A percentile compares a stretch with the other conserved stretches of the same genome.
These are phyloP conservation scores for Chloropsis cyanopogon DNA, from an alignment of 2,113 vertebrate genomes.

Conservation along the genomic window DNA sequence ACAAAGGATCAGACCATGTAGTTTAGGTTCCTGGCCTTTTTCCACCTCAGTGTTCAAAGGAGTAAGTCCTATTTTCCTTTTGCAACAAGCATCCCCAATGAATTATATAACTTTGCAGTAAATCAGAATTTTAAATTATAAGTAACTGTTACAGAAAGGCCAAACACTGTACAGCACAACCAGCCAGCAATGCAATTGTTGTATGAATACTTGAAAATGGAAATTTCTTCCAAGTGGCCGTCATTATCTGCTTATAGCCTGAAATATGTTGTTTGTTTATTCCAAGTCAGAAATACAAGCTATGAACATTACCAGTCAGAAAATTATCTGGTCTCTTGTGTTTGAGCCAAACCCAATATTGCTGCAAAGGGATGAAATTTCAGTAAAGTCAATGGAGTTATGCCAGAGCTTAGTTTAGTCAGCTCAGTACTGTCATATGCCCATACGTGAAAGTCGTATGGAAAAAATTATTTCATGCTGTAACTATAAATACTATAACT, in stretches of 20 bases:
- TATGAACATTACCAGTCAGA: neutral
- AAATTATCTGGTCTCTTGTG: constrained; percentile 15
- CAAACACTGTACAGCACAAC: neutral
- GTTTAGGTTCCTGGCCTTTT: neutral
- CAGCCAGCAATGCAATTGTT: neutral
- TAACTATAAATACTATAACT: constrained; percentile 19
- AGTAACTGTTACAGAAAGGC: neutral
- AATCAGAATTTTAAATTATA: neutral
- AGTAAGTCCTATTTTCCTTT: neutral
- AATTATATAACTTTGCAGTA: neutral
- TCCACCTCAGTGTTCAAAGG: neutral
- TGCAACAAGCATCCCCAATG: neutral
- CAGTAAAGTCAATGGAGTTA: constrained; percentile 29
- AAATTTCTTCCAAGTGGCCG: neutral
- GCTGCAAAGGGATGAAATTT: constrained; percentile 61
- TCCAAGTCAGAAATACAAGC: constrained; percentile 9
- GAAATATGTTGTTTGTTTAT: constrained; percentile 4
- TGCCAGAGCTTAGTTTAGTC: constrained; percentile 40
- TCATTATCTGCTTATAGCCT: constrained; percentile 10
- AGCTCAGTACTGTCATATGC: neutral
- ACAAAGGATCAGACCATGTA: neutral
- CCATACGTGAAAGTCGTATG: neutral
- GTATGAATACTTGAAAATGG: neutral
- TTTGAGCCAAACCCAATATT: constrained; percentile 12
- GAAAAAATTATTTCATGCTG: constrained; percentile 22